Evolutionary conservation across 2,797 vertebrate species (phyloP).

Genomic region (Hippoglossus hippoglossus): DNA sequence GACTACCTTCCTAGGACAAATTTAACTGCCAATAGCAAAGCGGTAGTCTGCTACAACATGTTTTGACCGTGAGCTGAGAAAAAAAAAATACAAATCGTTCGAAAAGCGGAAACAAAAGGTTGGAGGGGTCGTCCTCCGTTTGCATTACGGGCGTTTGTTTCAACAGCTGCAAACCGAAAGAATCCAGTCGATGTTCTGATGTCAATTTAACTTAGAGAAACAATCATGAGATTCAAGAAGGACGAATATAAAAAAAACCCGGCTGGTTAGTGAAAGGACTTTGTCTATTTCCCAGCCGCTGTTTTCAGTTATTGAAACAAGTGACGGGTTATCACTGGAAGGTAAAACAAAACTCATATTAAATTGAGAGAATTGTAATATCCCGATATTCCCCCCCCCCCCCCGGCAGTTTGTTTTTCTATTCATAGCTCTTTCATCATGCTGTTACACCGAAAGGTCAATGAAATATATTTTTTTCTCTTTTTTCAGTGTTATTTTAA

Average conservation of each 20-base stretch:
- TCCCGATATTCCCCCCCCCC: constrained; percentile 37
- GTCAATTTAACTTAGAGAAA: constrained; percentile 39
- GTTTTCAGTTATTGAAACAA: constrained; percentile 77
- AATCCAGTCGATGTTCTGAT: constrained; percentile 34
- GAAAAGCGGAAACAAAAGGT: constrained; percentile 26
- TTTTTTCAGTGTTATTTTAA: constrained; percentile 84
- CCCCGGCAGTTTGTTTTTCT: constrained; percentile 67
- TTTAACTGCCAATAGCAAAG: constrained; percentile 83
- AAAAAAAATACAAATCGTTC: constrained; percentile 42
- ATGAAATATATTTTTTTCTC: constrained; percentile 57
- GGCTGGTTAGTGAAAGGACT: constrained; percentile 48
- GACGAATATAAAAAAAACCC: constrained; percentile 18
- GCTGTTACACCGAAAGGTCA: constrained; percentile 86
- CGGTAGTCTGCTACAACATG: constrained; percentile 76
- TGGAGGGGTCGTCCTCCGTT: neutral
- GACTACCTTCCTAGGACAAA: constrained; percentile 81
- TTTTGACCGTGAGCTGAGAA: constrained; percentile 67
- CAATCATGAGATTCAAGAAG: constrained; percentile 46
- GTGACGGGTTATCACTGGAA: constrained; percentile 49
- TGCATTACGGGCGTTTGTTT: constrained; percentile 63
- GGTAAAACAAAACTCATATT: constrained; percentile 52
- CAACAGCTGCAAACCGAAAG: constrained; percentile 71
- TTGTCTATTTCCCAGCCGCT: constrained; percentile 42
- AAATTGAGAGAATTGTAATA: constrained; percentile 52
- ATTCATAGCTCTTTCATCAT: constrained; percentile 75